A percentile compares a stretch with the other conserved stretches of the same genome.
These are phyloP conservation scores for Pygocentrus nattereri DNA, from an alignment of 2,797 vertebrate species.

Conservation along the genomic window DNA sequence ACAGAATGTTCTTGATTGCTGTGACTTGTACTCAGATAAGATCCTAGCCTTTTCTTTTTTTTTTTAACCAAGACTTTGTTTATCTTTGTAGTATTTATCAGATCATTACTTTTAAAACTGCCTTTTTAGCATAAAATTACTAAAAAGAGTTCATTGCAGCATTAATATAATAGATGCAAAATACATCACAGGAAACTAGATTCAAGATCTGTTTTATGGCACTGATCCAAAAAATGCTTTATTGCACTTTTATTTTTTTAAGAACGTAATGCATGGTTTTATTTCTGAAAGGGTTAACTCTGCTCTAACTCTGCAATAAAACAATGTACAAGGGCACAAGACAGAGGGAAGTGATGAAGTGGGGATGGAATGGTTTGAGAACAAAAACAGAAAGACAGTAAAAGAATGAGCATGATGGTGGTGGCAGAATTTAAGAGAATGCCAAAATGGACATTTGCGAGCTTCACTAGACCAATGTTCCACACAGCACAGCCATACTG, in stretches of 20 bases:
- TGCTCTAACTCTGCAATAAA: too few relatives aligned
- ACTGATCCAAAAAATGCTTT: neutral
- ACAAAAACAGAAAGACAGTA: neutral
- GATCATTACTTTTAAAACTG: too few relatives aligned
- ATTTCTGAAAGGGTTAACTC: neutral
- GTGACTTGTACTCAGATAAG: neutral
- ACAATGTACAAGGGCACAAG: neutral
- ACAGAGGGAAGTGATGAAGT: neutral
- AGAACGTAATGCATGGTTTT: neutral
- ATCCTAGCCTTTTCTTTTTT: too few relatives aligned
- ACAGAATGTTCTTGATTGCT: conserved; percentile 6
- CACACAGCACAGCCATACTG: conserved; percentile 29
- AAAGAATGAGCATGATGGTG: neutral
- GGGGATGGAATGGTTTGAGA: conserved; percentile 2
- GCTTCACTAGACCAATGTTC: conserved; percentile 20
- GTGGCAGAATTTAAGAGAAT: conserved; percentile 42
- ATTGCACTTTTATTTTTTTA: neutral
- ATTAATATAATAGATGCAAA: too few relatives aligned
- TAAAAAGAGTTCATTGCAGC: too few relatives aligned
- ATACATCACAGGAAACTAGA: too few relatives aligned
- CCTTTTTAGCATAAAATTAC: too few relatives aligned
- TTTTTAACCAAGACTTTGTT: too few relatives aligned
- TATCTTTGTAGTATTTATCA: too few relatives aligned
- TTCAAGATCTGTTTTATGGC: neutral
- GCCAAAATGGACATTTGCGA: conserved; percentile 21